A percentile compares a stretch with the other conserved stretches of the same genome.
phyloP scores from a whole-genome alignment of 2,113 vertebrate species.

The Oncorhynchus tshawytscha region DNA sequence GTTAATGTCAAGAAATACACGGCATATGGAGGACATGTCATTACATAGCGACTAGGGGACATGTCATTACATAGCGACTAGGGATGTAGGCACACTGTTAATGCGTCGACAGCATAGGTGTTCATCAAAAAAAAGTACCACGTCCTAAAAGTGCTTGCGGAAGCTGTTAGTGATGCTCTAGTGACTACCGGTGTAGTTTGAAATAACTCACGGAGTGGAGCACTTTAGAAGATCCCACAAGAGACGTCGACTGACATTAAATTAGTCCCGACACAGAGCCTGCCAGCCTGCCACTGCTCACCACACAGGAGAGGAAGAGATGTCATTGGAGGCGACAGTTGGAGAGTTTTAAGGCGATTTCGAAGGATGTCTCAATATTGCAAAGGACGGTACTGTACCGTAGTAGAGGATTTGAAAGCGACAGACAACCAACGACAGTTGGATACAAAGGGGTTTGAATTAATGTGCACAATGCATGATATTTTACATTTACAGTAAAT shows the following conservation, averaged over 20 bases:
- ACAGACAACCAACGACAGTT: constrained; percentile 54
- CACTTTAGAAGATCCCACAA: constrained; percentile 46
- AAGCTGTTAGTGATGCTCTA: constrained; percentile 47
- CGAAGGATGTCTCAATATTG: constrained; percentile 53
- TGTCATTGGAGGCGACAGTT: constrained; percentile 66
- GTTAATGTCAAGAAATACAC: not conserved
- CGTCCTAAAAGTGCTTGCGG: constrained; percentile 16
- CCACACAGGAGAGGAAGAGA: constrained; percentile 65
- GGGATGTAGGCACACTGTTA: no score
- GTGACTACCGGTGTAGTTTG: constrained; percentile 50
- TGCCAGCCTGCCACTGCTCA: constrained; percentile 41
- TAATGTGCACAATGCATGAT: constrained; percentile 45
- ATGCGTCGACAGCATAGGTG: not conserved
- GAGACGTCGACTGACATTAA: constrained; percentile 53
- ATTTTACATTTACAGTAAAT: constrained; percentile 35
- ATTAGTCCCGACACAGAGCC: constrained; percentile 54
- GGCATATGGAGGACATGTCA: not conserved
- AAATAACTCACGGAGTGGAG: constrained; percentile 64
- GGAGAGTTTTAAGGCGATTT: constrained; percentile 52
- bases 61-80: not conserved
- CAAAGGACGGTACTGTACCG: constrained; percentile 33
- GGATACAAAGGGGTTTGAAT: constrained; percentile 30
- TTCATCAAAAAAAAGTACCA: constrained; percentile 47
- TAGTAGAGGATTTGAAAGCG: constrained; percentile 43
- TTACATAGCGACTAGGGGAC: no score